Conservation (phyloP, 1,140 invertebrate genomes). For the Brachionus plicatilis region DNA sequence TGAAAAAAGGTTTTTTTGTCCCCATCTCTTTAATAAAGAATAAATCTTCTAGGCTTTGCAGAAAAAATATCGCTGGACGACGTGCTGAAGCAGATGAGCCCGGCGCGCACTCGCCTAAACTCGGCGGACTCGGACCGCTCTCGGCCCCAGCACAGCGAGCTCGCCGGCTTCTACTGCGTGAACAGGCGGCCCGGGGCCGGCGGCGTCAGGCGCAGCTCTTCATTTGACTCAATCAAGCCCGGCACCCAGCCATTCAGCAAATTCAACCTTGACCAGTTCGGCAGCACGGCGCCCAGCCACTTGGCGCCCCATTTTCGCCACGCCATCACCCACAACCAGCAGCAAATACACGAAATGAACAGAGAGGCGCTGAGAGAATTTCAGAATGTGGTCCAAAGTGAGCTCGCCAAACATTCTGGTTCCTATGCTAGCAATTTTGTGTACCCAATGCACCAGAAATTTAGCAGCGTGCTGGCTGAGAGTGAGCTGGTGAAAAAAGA, state of each 20-base stretch:
- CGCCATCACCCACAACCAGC: background rate
- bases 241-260: background rate
- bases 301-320: background rate
- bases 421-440: background rate
- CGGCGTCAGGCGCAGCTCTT: background rate
- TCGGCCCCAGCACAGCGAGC: background rate
- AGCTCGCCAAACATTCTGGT: background rate
- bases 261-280: slow-evolving; percentile 2
- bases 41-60: background rate
- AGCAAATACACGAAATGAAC: slow-evolving; percentile 23
- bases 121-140: background rate
- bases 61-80: slow-evolving; percentile 23
- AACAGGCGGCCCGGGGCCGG: background rate
- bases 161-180: background rate
- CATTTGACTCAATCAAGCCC: background rate
- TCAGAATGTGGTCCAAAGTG: background rate
- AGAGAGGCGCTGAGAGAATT: background rate
- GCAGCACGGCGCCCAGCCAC: background rate
- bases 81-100: background rate
- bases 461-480: background rate
- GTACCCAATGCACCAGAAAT: background rate
- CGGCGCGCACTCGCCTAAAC: background rate
- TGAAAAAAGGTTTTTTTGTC: background rate
- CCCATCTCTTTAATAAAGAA: background rate
- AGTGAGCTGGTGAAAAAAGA: background rate